A percentile compares a stretch with the other conserved stretches of the same genome.
Conservation (phyloP, 2,888 invertebrate genomes). For the Diaperis boleti region DNA sequence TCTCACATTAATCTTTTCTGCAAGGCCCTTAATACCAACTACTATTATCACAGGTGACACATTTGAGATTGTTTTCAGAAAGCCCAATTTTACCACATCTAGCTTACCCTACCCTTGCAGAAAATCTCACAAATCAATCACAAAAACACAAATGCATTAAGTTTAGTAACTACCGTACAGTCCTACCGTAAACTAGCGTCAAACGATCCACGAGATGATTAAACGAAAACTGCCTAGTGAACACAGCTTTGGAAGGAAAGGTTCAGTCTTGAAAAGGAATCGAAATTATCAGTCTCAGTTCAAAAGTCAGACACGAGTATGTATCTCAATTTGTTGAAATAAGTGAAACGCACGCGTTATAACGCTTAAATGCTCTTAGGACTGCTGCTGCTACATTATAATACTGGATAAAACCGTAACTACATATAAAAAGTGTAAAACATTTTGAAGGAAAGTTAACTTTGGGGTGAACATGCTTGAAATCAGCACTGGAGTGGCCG, state of each 20-base stretch:
- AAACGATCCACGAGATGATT: neutral
- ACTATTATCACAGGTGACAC: constrained; percentile 25
- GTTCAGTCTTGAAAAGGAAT: constrained; percentile 1
- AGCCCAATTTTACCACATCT: constrained; percentile 7
- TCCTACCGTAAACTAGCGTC: neutral
- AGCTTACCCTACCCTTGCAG: constrained; percentile 20
- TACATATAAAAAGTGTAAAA: neutral
- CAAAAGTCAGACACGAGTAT: neutral
- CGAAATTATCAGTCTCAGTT: neutral
- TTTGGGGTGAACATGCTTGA: no score
- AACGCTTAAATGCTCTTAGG: no score
- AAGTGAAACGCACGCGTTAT: neutral
- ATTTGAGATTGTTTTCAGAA: constrained; percentile 19
- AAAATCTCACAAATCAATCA: constrained; percentile 13
- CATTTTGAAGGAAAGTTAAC: neutral
- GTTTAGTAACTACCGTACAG: neutral
- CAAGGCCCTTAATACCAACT: constrained; percentile 17
- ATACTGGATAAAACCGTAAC: neutral
- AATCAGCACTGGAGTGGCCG: no score
- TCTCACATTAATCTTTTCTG: constrained; percentile 24
- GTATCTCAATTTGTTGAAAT: no score
- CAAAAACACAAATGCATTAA: constrained; percentile 10
- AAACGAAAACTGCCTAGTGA: neutral
- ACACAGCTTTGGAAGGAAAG: neutral
- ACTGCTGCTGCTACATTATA: neutral